phyloP scores from a whole-genome alignment of 1,140 invertebrate genomes.

The Caerostris extrusa region DNA sequence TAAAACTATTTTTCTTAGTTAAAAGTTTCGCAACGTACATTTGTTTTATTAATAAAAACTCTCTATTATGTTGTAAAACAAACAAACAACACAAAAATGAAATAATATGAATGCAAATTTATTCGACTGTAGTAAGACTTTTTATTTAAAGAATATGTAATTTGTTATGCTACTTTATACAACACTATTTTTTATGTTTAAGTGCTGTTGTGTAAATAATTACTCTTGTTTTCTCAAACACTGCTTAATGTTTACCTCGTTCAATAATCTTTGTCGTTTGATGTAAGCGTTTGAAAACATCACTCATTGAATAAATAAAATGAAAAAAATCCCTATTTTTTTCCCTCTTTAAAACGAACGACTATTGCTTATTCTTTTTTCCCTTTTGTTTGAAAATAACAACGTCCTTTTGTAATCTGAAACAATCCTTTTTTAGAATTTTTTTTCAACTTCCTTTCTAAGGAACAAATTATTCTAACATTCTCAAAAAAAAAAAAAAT shows the following conservation, averaged over 20 bases:
- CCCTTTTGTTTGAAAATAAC: slow-evolving; percentile 4
- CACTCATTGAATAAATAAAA: neutral
- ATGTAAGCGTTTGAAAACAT: neutral
- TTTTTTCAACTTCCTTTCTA: neutral
- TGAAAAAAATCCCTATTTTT: neutral
- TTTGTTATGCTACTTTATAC: no score
- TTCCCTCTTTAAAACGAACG: neutral
- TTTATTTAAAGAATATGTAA: no score
- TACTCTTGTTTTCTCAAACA: neutral
- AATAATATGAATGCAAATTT: no score
- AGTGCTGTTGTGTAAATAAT: no score
- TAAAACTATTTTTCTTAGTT: no score
- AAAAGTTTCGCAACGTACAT: no score
- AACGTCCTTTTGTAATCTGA: neutral
- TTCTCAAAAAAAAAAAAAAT: neutral
- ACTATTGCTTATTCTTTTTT: neutral
- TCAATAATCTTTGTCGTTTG: neutral
- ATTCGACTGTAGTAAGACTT: no score
- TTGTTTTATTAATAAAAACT: no score
- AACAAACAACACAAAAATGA: no score
- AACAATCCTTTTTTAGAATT: neutral
- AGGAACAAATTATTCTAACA: slow-evolving; percentile 9
- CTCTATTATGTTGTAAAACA: no score
- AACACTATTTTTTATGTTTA: no score
- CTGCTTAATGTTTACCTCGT: neutral